These are phyloP conservation scores for Cyprinella venusta DNA, from an alignment of 2,797 vertebrate genomes.

Conservation along the genomic window DNA sequence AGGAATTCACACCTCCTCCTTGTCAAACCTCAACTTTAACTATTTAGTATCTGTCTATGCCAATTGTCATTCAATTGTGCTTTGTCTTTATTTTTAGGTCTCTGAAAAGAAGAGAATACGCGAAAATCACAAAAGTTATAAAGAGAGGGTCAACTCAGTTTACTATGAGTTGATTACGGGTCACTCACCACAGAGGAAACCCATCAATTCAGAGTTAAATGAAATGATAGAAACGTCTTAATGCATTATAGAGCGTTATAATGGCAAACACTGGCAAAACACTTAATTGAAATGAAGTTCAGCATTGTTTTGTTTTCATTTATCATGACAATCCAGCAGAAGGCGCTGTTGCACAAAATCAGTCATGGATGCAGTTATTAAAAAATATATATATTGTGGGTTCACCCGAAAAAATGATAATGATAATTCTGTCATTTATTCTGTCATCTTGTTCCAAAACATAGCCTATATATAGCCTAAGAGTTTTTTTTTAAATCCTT, in stretches of 20 bases:
- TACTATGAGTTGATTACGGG: constrained; percentile 34
- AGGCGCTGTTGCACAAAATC: background rate
- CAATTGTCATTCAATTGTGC: background rate
- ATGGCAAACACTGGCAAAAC: background rate
- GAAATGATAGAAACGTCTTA: background rate
- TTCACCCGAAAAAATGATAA: background rate
- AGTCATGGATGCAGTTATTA: background rate
- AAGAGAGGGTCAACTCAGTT: constrained; percentile 48
- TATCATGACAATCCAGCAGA: background rate
- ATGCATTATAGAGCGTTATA: background rate
- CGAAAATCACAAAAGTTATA: background rate
- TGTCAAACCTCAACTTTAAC: background rate
- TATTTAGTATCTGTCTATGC: background rate
- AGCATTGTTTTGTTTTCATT: background rate
- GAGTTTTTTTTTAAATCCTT: too few relatives aligned
- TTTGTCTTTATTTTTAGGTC: constrained; percentile 15
- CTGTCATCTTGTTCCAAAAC: background rate
- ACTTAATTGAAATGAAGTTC: background rate
- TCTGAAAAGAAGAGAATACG: background rate
- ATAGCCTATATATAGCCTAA: too few relatives aligned
- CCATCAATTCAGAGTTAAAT: background rate
- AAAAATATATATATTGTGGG: too few relatives aligned
- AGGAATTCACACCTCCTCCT: background rate
- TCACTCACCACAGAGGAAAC: background rate
- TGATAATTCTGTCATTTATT: background rate